These are phyloP conservation scores for Cistogaster globosa DNA, from an alignment of 2,888 invertebrate genomes.

Conservation along the genomic window DNA sequence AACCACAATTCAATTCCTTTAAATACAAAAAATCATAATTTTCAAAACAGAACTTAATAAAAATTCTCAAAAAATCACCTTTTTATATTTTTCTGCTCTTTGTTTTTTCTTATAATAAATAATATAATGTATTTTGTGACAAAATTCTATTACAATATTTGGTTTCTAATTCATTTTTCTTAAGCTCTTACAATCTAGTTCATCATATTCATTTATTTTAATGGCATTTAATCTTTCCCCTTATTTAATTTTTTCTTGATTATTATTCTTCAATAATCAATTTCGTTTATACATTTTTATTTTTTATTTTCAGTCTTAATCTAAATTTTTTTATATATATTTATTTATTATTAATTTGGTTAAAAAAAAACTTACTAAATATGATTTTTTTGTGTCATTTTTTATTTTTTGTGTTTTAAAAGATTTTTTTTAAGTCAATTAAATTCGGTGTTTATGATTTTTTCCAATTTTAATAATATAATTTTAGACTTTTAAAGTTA, in stretches of 20 bases:
- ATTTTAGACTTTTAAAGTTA: not conserved
- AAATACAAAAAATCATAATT: too few species aligned
- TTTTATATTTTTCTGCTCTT: too few species aligned
- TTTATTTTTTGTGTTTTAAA: not conserved
- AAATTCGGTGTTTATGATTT: constrained; percentile 63
- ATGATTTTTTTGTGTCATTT: not conserved
- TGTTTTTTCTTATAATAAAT: too few species aligned
- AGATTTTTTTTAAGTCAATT: constrained; percentile 21
- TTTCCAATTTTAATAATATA: constrained; percentile 10
- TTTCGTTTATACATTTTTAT: constrained; percentile 44
- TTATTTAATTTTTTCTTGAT: constrained; percentile 45
- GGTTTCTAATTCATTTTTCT: constrained; percentile 34
- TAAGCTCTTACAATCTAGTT: constrained; percentile 51
- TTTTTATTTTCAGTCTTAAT: constrained; percentile 63
- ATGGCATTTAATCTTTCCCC: constrained; percentile 68
- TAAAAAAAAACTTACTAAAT: constrained; percentile 15
- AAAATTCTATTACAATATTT: constrained; percentile 47
- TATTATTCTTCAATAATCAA: constrained; percentile 30
- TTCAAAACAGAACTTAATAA: not conserved
- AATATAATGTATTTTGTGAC: constrained; percentile 5
- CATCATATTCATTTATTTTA: constrained; percentile 59
- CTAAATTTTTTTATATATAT: constrained; percentile 23
- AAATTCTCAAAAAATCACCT: not conserved
- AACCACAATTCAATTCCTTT: too few species aligned
- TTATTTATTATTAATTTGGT: constrained; percentile 31